Base-by-base conservation (phyloP, 2,888 invertebrate genomes). In the Strigamia crassipes region DNA sequence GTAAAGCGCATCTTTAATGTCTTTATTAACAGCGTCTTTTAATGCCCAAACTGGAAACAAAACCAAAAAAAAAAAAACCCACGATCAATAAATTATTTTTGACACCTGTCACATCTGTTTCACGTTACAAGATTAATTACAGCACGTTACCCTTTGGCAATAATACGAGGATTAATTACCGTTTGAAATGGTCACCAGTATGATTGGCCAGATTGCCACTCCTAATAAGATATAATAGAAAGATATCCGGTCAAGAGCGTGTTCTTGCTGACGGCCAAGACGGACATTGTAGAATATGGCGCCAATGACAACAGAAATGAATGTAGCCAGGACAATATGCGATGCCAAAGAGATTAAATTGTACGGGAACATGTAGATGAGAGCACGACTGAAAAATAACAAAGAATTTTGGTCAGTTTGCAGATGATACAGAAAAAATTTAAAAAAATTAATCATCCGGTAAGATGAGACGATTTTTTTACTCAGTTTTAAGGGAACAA, bases 251-350 rank as follows among this genome's bases (percentile, higher is more conserved):
- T 89, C 89, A 80, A 87, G 87, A 9, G 88, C 85, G 82, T 86
- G 85, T 77, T 87, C 87, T 83, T 88, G 87, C 80, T 87, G 87
- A 8, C 85, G 85, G 13, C 80, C 81, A 10, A 79, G 27, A 0
- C 94, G 93, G 5, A 96, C 91, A 86, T 96, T 95, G 95, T 96
- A 96, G 88, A 94, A 96, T 85, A 96, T 92, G 84, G 94, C 93
- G 61, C 96, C 96, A 42, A 94, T 91, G 84, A 94, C 90, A 81
- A 96, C 90, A 3, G 96, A 96, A 86, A 96, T 90, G 84, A 94
- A 90, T 0, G 94, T 94, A 0, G 96, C 93, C 18, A 94, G 90
- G 23, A 96, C 90, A 13, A 96, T 91, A 84, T 94, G 91, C 66
- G 92, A 92, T 46, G 95, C 91, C 89, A 96, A 93, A 84, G 92